Evolutionary conservation across 2,797 vertebrate genomes (phyloP), one percentile per base, ranked within the genome.

Genomic region (Telmatherina bonti): DNA sequence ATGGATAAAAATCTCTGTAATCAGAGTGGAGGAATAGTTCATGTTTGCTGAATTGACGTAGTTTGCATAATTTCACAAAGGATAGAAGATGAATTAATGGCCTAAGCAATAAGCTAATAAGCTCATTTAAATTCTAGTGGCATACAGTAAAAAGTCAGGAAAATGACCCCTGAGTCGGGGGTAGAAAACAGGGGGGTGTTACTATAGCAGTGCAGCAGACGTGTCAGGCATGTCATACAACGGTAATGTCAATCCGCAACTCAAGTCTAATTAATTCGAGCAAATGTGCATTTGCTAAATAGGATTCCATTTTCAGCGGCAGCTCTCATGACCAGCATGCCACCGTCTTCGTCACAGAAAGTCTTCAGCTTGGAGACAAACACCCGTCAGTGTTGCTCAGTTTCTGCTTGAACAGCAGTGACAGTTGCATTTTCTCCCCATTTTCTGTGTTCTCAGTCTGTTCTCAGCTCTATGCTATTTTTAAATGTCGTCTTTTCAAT

Each of bases 231-330:
- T 47, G 43, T 70, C 65, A 65, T 27, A 26, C 47, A 45, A 65
- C 58, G 51, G 45, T 63, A 15, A 64, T 53, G 61, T 57, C 0
- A 3, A 59, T 47, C 65, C 36, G 54, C 38, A 67, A 35, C 64
- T 66, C n/a, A 53, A 78, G 62, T 65, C 59, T 67, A 66, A 69
- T 83, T 72, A 66, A 72, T 54, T 74, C 56, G 45, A 58, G 55
- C 58, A 52, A 38, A 70, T 67, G 56, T 45, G 36, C 61, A 49
- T 47, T 30, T 0, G 0, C 45, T 67, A 67, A 67, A 63, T 67
- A 68, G 38, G 62, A 76, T 66, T 70, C 60, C 47, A 73, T 69
- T 76, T 72, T 73, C 55, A 33, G 30, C 62, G 51, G 38, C 65
- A 70, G 79, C 49, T 47, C 74, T 67, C 35, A 36, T 29, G 68